Conservation (phyloP, 2,113 vertebrate species). For the Gasterosteus nipponicus region DNA sequence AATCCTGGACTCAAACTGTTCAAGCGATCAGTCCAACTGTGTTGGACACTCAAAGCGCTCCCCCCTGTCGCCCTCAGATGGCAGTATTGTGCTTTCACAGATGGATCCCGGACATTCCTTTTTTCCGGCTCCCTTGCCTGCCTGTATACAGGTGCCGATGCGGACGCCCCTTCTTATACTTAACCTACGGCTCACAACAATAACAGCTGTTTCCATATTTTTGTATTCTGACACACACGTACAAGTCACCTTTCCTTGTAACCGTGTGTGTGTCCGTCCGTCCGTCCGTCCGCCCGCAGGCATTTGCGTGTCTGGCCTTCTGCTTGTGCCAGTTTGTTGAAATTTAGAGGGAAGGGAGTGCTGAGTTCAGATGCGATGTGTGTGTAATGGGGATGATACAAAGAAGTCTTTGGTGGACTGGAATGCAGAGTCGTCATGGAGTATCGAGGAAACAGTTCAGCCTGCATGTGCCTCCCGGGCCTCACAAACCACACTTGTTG, state of each 20-base stretch:
- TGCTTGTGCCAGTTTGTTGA: slow-evolving; percentile 64
- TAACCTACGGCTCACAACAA: neutral
- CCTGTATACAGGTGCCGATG: slow-evolving; percentile 29
- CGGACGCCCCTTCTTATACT: slow-evolving; percentile 22
- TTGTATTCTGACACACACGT: neutral
- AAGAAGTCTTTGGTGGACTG: slow-evolving; percentile 71
- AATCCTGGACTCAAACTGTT: slow-evolving; percentile 50
- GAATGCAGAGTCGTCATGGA: slow-evolving; percentile 74
- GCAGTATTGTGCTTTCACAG: slow-evolving; percentile 67
- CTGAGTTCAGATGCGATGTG: slow-evolving; percentile 33
- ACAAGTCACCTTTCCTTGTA: slow-evolving; percentile 5
- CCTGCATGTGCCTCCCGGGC: slow-evolving; percentile 52
- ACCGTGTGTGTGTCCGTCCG: slow-evolving; percentile 10
- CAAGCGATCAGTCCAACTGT: slow-evolving; percentile 9
- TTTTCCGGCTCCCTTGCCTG: neutral
- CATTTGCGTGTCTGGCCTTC: slow-evolving; percentile 23
- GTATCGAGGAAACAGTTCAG: slow-evolving; percentile 36
- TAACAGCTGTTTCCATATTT: slow-evolving; percentile 1
- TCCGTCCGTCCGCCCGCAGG: too few species aligned
- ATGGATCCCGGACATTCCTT: neutral
- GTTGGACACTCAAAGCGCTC: slow-evolving; percentile 3
- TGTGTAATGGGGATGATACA: slow-evolving; percentile 55
- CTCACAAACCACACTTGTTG: slow-evolving; percentile 52
- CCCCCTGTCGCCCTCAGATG: slow-evolving; percentile 58
- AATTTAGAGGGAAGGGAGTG: slow-evolving; percentile 50